Base-by-base conservation (phyloP, 2,888 invertebrate species). In the Drosophila hawaiiensis region DNA sequence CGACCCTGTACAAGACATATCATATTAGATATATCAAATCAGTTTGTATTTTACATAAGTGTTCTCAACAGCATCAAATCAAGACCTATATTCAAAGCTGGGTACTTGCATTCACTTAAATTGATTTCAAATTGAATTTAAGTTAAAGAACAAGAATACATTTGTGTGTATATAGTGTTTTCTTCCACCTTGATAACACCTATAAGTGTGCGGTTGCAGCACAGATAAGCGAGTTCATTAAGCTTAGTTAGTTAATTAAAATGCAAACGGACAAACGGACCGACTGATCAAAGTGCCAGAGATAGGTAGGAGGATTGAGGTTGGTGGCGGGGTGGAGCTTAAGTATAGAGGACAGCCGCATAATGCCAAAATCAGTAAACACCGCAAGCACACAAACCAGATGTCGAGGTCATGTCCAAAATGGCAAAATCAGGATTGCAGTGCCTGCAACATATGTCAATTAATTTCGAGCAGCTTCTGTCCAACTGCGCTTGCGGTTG, bases 191-290 rank as follows among this genome's bases (percentile, higher is more conserved):
- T 31, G n/a, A 52, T n/a, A n/a, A 3, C 6, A 19, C 12, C 35
- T 37, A 0, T 9, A n/a, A 14, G 19, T 50, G 37, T 9, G 25
- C 47, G 25, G 4, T 47, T 59, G 33, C 47, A 4, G 39, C 47
- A 25, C 14, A 22, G 52, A 66, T 54, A 55, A 43, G 71, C 56
- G 71, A 84, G 80, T 84, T 83, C 83, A 78, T 83, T 83, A 84
- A 76, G 85, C 78, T 76, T 65, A 68, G 80, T 79, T 73, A 79
- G 76, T 84, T 85, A 85, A 84, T 84, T 85, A 85, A 83, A 83
- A 76, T 71, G 73, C 78, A 84, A 84, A 80, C 70, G 33, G 53
- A 71, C 78, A 78, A 60, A 80, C 70, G 54, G 53, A 59, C 69
- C 69, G 65, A 82, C 68, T 70, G 69, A 78, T 75, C 78, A 83